A percentile compares a stretch with the other conserved stretches of the same genome.
phyloP scores from a whole-genome alignment of 2,797 vertebrate genomes.

The Ctenopoma multispine region DNA sequence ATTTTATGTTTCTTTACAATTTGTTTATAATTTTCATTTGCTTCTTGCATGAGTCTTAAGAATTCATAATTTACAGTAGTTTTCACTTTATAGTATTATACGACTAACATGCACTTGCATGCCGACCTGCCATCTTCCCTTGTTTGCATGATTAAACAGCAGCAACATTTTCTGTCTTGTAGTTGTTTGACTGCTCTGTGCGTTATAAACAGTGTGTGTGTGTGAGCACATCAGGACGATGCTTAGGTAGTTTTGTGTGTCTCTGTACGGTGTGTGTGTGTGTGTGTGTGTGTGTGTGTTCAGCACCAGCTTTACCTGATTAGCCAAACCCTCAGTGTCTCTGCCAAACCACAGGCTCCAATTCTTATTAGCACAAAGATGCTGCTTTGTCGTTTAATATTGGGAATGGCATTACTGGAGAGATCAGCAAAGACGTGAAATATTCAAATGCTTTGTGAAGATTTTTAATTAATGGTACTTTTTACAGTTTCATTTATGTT shows the following conservation, averaged over 20 bases:
- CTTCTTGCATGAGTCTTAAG: conserved; percentile 48
- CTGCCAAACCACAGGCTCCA: conserved; percentile 72
- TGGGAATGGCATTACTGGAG: conserved; percentile 88
- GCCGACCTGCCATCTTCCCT: background rate
- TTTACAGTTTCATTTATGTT: conserved; percentile 10
- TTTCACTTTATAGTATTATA: conserved; percentile 30
- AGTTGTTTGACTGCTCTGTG: conserved; percentile 54
- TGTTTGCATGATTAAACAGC: conserved; percentile 48
- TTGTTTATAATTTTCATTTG: conserved; percentile 31
- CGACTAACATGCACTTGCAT: conserved; percentile 53
- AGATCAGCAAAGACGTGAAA: conserved; percentile 61
- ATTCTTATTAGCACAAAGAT: conserved; percentile 76
- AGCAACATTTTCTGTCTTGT: conserved; percentile 48
- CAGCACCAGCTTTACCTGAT: conserved; percentile 70
- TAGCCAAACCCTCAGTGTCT: conserved; percentile 76
- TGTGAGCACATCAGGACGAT: conserved; percentile 26
- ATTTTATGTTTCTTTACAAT: background rate
- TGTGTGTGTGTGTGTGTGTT: conserved; percentile 56
- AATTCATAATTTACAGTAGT: conserved; percentile 10
- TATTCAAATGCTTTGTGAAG: conserved; percentile 9
- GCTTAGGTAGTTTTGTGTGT: conserved; percentile 19
- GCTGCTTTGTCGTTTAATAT: conserved; percentile 83
- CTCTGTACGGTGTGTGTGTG: conserved; percentile 15
- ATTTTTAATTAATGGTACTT: conserved; percentile 10
- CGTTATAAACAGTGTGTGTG: conserved; percentile 52